These are phyloP conservation scores for Amblyjoppa fuscipennis DNA, from an alignment of 2,888 invertebrate species.

Conservation along the genomic window DNA sequence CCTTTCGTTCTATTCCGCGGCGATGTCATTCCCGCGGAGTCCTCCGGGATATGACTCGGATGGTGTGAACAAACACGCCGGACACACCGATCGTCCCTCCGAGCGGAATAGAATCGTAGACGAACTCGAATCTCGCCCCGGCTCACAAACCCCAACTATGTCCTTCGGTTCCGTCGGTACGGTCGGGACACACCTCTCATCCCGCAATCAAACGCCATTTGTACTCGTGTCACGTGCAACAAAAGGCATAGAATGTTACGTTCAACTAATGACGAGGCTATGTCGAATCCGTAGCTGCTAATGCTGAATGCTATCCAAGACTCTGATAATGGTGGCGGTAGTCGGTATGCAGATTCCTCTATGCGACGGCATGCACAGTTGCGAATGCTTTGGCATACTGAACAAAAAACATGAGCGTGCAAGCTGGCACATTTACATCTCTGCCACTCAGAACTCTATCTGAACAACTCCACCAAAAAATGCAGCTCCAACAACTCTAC, in stretches of 20 bases:
- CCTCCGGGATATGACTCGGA: slow-evolving; percentile 5
- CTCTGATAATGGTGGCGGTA: not conserved
- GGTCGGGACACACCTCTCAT: not conserved
- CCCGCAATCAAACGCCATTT: slow-evolving; percentile 41
- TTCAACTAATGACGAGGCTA: slow-evolving; percentile 6
- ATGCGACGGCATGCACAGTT: not conserved
- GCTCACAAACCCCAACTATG: not conserved
- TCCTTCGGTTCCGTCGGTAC: not conserved
- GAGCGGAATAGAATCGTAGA: not conserved
- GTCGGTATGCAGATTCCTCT: not conserved
- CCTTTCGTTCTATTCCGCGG: slow-evolving; percentile 6
- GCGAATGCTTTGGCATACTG: no score
- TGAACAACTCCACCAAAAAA: no score
- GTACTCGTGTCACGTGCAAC: slow-evolving; percentile 33
- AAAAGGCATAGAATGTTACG: slow-evolving; percentile 35
- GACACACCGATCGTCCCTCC: not conserved
- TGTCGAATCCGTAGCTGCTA: not conserved
- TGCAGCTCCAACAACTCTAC: no score
- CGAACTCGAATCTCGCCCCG: not conserved
- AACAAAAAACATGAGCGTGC: no score
- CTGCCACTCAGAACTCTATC: no score
- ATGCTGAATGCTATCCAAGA: not conserved
- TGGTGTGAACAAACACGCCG: slow-evolving; percentile 7
- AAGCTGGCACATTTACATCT: no score
- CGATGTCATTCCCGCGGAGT: not conserved